These are phyloP conservation scores for Cyrtorhinus lividipennis DNA, from an alignment of 1,140 invertebrate species.

Conservation along the genomic window DNA sequence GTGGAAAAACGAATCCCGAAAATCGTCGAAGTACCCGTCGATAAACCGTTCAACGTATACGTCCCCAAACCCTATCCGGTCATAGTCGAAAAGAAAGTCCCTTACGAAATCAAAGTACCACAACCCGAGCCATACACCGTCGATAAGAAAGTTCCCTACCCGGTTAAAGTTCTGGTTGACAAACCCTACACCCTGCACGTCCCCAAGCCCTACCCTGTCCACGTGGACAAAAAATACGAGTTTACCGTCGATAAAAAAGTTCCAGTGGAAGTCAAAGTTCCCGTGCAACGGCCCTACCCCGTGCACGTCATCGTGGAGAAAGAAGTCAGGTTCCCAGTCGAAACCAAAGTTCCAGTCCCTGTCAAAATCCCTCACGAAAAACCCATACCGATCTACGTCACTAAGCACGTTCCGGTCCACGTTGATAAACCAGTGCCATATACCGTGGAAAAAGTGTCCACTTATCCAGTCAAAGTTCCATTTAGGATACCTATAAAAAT, in stretches of 20 bases:
- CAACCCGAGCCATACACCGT: slow-evolving; percentile 21
- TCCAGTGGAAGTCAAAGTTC: slow-evolving; percentile 49
- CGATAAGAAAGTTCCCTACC: slow-evolving; percentile 20
- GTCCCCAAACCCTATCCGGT: slow-evolving; percentile 29
- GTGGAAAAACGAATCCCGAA: slow-evolving; percentile 46
- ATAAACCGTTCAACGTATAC: slow-evolving; percentile 24
- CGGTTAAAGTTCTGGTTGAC: slow-evolving; percentile 24
- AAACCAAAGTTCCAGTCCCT: slow-evolving; percentile 40
- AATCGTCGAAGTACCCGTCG: slow-evolving; percentile 60
- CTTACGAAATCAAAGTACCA: slow-evolving; percentile 44
- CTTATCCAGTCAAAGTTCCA: slow-evolving; percentile 11
- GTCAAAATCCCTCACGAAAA: slow-evolving; percentile 38
- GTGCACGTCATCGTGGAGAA: slow-evolving; percentile 32
- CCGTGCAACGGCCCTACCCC: slow-evolving; percentile 40
- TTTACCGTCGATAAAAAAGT: slow-evolving; percentile 32
- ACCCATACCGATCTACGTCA: slow-evolving; percentile 39
- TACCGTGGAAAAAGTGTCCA: slow-evolving; percentile 33
- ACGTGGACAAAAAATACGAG: slow-evolving; percentile 48
- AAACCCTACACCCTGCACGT: slow-evolving; percentile 36
- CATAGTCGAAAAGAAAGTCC: slow-evolving; percentile 29
- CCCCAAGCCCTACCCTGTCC: slow-evolving; percentile 48
- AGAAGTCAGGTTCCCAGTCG: slow-evolving; percentile 39
- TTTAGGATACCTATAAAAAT: slow-evolving; percentile 14
- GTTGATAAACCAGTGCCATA: slow-evolving; percentile 51
- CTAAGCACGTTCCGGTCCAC: slow-evolving; percentile 40